Evolutionary conservation across 2,797 vertebrate species (phyloP).

Genomic region (Halcyon leucocephala): DNA sequence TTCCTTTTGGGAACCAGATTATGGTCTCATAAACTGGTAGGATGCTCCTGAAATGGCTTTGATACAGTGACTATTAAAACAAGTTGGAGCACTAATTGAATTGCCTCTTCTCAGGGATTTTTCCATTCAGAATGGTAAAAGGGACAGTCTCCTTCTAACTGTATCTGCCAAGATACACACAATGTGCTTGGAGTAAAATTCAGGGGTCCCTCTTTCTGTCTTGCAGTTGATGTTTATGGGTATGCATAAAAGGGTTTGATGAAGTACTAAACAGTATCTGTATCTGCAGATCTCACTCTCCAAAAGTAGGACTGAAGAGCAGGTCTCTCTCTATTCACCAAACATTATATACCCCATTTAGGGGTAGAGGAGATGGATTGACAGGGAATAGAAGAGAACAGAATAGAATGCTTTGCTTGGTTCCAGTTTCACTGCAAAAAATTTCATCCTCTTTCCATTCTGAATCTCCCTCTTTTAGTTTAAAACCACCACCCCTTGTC

Average conservation of each 20-base stretch:
- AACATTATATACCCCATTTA: background rate
- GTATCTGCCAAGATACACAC: background rate
- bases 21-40: constrained; percentile 65
- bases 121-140: constrained; percentile 62
- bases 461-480: no score
- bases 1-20: constrained; percentile 70
- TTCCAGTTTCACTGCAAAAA: no score
- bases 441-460: no score
- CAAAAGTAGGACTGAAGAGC: background rate
- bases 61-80: constrained; percentile 70
- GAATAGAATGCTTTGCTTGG: no score
- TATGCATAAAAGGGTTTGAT: background rate
- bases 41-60: constrained; percentile 65
- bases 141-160: background rate
- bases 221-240: background rate
- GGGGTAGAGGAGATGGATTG: background rate
- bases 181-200: background rate
- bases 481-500: no score
- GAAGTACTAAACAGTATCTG: background rate
- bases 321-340: background rate
- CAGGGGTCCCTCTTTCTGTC: background rate
- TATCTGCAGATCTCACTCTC: background rate
- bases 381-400: background rate
- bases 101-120: constrained; percentile 63
- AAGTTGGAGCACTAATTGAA: constrained; percentile 69